phyloP scores from a whole-genome alignment of 2,113 vertebrate species.

The Myrmophylax atrothorax region DNA sequence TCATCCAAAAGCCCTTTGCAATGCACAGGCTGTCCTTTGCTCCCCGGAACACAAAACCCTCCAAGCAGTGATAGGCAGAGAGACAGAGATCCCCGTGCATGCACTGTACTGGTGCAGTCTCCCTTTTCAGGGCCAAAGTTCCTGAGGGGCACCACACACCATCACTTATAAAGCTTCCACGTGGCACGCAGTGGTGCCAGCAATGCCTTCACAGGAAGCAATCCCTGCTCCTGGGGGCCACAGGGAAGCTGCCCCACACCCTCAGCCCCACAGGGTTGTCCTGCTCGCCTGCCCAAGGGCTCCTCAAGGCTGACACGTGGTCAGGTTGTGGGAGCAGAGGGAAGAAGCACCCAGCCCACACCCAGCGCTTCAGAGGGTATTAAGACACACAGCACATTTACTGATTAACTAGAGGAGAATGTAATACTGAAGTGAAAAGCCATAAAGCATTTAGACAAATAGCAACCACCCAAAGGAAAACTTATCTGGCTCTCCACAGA shows the following conservation, averaged over 20 bases:
- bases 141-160: background rate
- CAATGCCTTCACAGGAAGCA: rapidly evolving
- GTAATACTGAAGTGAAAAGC: background rate
- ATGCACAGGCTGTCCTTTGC: background rate
- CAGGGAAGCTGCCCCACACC: rapidly evolving
- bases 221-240: background rate
- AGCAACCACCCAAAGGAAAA: background rate
- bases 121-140: background rate
- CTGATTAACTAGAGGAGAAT: conserved; percentile 25
- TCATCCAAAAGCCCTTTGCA: background rate
- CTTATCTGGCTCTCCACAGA: background rate
- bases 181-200: rapidly evolving
- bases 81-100: background rate
- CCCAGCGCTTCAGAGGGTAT: background rate
- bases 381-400: background rate
- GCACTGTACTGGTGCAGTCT: rapidly evolving
- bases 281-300: background rate
- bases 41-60: background rate
- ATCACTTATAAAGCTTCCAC: background rate
- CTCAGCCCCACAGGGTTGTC: too few species aligned
- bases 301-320: rapidly evolving
- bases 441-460: background rate
- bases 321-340: background rate
- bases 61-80: background rate
- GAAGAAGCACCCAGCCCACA: background rate